These are phyloP conservation scores for Spinus olivaceus DNA, from an alignment of 2,797 vertebrate genomes.

Conservation along the genomic window DNA sequence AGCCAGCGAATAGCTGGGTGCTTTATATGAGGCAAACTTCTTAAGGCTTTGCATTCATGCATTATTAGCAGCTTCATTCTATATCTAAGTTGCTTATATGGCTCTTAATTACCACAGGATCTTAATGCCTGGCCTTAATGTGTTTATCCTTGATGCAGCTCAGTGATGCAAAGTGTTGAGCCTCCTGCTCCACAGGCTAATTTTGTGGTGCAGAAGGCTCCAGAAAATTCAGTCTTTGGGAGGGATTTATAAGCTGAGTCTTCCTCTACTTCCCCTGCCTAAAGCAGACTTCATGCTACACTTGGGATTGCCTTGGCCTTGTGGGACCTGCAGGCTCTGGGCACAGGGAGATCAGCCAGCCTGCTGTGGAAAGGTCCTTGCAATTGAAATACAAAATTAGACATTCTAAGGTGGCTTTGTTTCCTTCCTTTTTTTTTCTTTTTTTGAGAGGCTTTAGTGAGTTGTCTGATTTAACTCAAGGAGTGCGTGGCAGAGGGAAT, in stretches of 20 bases:
- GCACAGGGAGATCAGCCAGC: background rate
- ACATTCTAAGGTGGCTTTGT: background rate
- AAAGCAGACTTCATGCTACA: background rate
- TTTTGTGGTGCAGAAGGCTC: background rate
- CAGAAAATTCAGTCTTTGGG: background rate
- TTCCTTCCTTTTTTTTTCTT: no score
- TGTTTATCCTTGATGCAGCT: slow-evolving; percentile 27
- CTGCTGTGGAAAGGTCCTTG: background rate
- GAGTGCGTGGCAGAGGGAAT: background rate
- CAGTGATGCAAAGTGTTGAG: background rate
- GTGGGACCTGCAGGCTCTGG: background rate
- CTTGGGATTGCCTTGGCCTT: background rate
- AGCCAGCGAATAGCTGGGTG: slow-evolving; percentile 7
- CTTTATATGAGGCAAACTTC: slow-evolving; percentile 49
- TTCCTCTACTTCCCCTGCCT: background rate
- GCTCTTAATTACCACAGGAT: slow-evolving; percentile 47
- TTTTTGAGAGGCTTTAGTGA: background rate
- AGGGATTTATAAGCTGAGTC: background rate
- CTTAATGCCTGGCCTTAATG: slow-evolving; percentile 45
- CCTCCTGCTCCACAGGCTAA: background rate
- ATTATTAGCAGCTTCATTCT: slow-evolving; percentile 62
- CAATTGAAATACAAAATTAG: background rate
- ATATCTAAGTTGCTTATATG: slow-evolving; percentile 50
- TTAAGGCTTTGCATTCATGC: slow-evolving; percentile 64
- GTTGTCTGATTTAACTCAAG: background rate